phyloP scores from a whole-genome alignment of 1,140 invertebrate species.

The Drosophila leontia region DNA sequence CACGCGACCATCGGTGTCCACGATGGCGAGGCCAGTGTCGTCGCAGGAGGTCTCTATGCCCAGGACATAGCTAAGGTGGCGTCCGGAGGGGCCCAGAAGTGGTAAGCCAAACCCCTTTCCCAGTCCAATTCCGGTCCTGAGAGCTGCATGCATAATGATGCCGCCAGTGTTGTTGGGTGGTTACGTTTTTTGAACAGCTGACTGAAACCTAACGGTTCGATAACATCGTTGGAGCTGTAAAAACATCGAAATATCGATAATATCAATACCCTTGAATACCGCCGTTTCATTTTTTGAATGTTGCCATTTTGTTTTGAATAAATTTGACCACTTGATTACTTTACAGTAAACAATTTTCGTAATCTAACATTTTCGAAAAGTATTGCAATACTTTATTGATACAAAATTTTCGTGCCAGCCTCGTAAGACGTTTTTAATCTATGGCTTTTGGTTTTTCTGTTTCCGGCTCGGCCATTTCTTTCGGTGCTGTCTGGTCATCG shows the following conservation, averaged over 20 bases:
- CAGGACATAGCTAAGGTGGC: constrained; percentile 85
- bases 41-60: constrained; percentile 99
- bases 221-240: neutral
- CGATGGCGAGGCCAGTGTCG: constrained; percentile 96
- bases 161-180: neutral
- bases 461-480: neutral
- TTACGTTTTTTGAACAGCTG: neutral
- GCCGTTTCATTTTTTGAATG: neutral
- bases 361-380: neutral
- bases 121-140: neutral
- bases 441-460: neutral
- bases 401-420: neutral
- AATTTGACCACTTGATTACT: neutral
- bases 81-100: neutral
- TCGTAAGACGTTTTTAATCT: too few relatives aligned
- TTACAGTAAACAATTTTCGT: neutral
- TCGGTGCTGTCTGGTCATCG: neutral
- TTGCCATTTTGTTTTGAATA: neutral
- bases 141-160: constrained; percentile 13
- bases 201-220: neutral
- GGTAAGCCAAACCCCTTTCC: neutral
- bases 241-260: neutral
- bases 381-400: neutral
- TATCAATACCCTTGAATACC: neutral
- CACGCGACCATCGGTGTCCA: constrained; percentile 89